Evolutionary conservation across 2,888 invertebrate species (phyloP), one percentile per base, ranked within the genome.

Genomic region (Caenorhabditis sinica): DNA sequence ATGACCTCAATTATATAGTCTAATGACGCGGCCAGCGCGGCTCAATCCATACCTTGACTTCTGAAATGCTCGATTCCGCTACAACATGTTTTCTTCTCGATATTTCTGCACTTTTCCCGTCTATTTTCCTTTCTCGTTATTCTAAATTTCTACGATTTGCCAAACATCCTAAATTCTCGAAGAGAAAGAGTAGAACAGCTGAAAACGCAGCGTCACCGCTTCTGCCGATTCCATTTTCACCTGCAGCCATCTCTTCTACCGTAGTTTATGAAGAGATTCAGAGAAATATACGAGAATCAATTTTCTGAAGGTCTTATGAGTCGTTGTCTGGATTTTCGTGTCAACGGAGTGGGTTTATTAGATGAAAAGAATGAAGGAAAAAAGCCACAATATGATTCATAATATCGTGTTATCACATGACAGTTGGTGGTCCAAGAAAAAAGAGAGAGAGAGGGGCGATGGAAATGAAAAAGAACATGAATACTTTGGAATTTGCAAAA

Each of bases 361-460:
- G 25, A 51, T 11, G 68, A 53, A 66, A 76, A 20, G 51, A 65
- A 45, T 8, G 25, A 53, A 11, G n/a, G 53, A 5, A 15, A 53
- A n/a, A 53, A 23, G 17, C 30, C 45, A 63, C 74, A 56, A 66
- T 25, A 69, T 49, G 36, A 56, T 69, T 75, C 65, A 66, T 56
- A 53, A 25, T 75, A 75, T 43, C 53, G 68, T 61, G 68, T 76
- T 40, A 76, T 76, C 76, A 76, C 76, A 76, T 43, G 75, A 58
- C 66, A 75, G n/a, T 58, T 75, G 65, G 65, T 58, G 75, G 75
- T 25, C 25, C 25, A 56, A 28, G 28, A 56, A 28, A 56, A 56
- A 13, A 40, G 11, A 58, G 25, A 23, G 20, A 33, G 17, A 61
- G 72, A 58, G 17, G 43, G 25, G 11, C 28, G 56, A 20, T 23